phyloP scores from a whole-genome alignment of 1,140 invertebrate genomes.

The Zaprionus davidi region DNA sequence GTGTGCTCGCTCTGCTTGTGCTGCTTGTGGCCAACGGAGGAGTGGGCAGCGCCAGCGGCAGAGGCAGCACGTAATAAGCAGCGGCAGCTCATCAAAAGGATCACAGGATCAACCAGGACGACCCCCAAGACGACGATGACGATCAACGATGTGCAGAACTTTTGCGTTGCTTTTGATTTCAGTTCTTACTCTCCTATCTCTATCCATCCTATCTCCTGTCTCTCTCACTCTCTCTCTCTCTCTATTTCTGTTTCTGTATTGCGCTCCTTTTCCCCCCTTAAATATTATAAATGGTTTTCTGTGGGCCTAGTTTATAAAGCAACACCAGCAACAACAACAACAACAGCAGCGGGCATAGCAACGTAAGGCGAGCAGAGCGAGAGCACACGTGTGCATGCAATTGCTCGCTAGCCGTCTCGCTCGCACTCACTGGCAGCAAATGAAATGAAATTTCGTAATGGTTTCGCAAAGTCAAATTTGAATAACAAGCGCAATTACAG shows the following conservation, averaged over 20 bases:
- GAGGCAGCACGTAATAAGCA: conserved; percentile 49
- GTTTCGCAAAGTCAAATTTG: conserved; percentile 6
- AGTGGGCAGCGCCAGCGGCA: conserved; percentile 1
- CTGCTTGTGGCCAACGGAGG: conserved; percentile 17
- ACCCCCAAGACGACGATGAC: conserved; percentile 5
- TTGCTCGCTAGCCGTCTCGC: not conserved
- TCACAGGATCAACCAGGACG: not conserved
- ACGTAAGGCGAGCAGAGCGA: not conserved
- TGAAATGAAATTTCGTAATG: conserved; percentile 1
- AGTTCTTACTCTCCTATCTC: conserved; percentile 6
- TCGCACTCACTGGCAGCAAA: not conserved
- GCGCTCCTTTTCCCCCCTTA: not conserved
- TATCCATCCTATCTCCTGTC: not conserved
- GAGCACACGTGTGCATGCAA: not conserved
- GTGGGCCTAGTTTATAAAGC: not conserved
- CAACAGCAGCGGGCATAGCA: not conserved
- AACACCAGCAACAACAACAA: conserved; percentile 16
- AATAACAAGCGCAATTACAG: conserved; percentile 2
- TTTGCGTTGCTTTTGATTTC: conserved; percentile 19
- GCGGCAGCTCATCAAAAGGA: not conserved
- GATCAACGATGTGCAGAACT: conserved; percentile 6
- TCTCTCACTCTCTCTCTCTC: not conserved
- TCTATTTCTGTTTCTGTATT: not conserved
- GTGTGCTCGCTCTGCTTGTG: not conserved
- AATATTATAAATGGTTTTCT: not conserved